Evolutionary conservation across 35 echinoderm and acorn worm genomes (phyloP).

Genomic region (Strongylocentrotus purpuratus): DNA sequence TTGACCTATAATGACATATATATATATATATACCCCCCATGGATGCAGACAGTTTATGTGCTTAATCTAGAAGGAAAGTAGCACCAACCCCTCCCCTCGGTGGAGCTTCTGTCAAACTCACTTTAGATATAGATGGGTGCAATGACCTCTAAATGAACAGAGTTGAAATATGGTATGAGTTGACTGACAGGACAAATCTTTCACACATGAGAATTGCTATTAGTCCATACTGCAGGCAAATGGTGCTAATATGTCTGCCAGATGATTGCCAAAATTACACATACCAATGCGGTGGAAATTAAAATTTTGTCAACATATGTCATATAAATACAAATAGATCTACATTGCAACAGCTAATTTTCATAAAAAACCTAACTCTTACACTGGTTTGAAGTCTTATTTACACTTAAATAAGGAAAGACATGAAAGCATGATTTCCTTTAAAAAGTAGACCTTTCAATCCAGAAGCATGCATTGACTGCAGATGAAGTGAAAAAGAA

Average conservation of each 20-base stretch:
- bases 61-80: not conserved
- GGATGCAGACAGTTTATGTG: not conserved
- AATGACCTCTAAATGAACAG: constrained; percentile 17
- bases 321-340: not conserved
- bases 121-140: not conserved
- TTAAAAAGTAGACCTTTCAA: too few species aligned
- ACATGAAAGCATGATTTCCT: too few species aligned
- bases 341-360: not conserved
- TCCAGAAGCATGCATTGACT: too few species aligned
- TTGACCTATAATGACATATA: not conserved
- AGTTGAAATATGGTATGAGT: not conserved
- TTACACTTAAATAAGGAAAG: too few species aligned
- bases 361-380: not conserved
- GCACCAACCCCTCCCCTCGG: not conserved
- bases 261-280: not conserved
- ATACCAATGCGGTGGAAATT: not conserved
- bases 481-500: too few species aligned
- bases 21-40: not conserved
- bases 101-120: not conserved
- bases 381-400: too few species aligned
- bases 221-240: not conserved
- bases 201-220: not conserved
- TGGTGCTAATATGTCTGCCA: not conserved
- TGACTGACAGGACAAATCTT: constrained; percentile 9
- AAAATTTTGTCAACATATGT: not conserved